Base-by-base conservation (phyloP, 2,797 vertebrate species). In the Hyperoplus immaculatus region DNA sequence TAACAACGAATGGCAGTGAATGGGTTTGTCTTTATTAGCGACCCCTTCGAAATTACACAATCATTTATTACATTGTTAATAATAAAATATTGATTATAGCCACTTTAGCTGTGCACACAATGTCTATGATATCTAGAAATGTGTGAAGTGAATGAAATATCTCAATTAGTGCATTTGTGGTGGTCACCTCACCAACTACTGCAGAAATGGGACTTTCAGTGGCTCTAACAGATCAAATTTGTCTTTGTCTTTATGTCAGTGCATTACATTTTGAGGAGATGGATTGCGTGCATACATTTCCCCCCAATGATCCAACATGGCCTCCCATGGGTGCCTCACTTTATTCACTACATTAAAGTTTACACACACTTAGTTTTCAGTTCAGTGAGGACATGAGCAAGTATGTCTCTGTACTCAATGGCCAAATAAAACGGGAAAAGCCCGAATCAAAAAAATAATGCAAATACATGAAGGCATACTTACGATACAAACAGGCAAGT, bases 351-450 rank as follows among this genome's bases (percentile, higher is more conserved):
- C 80, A 59, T 80, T 73, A 63, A 89, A 77, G 84, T 88, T 94
- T 87, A 91, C 85, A 88, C 84, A 84, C 78, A 86, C 75, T 89
- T 84, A 92, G 89, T 91, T 91, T 91, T 80, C 84, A 84, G 89
- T 93, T 93, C 92, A 92, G 86, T 43, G 83, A 93, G 92, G 94
- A 94, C 93, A 94, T 78, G 84, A 88, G 85, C 81, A 90, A 89
- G 89, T 91, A 89, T 91, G 92, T 88, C 56, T 94, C 83, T 91
- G 87, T 90, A 71, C 77, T 89, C 78, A 79, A 87, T 82, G 61
- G 94, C 95, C 95, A 95, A 95, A 95, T 91, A 94, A 95, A 96
- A 95, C 87, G 85, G 91, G 84, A 91, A 94, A 89, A 87, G 85
- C 87, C 91, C 87, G 90, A 94, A 93, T 94, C 87, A 91, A 95